These are phyloP conservation scores for Gracilinanus agilis DNA, from an alignment of 2,113 vertebrate species.

Conservation along the genomic window DNA sequence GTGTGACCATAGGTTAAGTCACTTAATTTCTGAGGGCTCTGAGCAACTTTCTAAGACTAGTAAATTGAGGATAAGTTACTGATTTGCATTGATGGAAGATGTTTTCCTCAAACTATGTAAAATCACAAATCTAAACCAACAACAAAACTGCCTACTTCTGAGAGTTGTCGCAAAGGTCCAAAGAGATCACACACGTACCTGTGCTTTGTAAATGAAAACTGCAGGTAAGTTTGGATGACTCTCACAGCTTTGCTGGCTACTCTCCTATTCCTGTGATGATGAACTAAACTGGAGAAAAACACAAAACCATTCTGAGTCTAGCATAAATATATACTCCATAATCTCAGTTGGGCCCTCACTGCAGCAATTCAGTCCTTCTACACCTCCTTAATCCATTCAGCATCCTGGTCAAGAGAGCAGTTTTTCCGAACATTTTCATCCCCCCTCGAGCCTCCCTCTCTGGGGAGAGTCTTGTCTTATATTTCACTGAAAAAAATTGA, in stretches of 20 bases:
- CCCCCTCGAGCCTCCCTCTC: neutral
- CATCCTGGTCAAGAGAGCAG: neutral
- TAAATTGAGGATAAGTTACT: neutral
- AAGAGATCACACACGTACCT: neutral
- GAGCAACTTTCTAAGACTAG: neutral
- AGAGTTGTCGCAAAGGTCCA: neutral
- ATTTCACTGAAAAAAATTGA: neutral
- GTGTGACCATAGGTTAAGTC: neutral
- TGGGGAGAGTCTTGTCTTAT: neutral
- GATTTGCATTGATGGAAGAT: neutral
- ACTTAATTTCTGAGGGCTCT: neutral
- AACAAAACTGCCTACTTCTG: neutral
- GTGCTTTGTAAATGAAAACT: neutral
- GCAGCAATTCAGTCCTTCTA: neutral
- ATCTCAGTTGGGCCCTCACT: neutral
- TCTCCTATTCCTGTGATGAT: neutral
- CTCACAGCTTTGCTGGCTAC: neutral
- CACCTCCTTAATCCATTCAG: neutral
- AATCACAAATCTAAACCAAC: neutral
- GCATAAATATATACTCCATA: neutral
- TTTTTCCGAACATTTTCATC: neutral
- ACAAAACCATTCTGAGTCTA: neutral
- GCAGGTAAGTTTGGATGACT: neutral
- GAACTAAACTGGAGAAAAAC: neutral
- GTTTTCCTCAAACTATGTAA: neutral